These are phyloP conservation scores for Donacobius atricapilla DNA, from an alignment of 2,113 vertebrate species.

Conservation along the genomic window DNA sequence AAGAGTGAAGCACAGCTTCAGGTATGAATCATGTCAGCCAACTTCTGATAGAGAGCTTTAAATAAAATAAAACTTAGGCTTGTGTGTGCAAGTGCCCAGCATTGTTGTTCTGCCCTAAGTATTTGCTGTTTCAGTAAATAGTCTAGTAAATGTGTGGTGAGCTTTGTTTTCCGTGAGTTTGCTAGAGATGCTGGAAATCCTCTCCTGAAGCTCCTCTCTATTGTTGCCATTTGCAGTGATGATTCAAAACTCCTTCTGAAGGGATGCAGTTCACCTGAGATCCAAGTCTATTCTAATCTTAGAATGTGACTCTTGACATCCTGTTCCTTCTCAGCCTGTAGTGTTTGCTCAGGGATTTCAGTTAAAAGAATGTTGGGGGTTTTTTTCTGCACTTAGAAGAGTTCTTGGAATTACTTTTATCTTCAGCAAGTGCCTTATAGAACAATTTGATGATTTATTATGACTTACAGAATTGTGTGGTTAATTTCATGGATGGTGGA, in stretches of 20 bases:
- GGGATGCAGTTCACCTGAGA: background rate
- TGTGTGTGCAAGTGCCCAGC: background rate
- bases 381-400: background rate
- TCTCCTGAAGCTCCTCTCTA: background rate
- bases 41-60: background rate
- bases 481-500: slow-evolving; percentile 49
- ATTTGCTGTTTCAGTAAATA: background rate
- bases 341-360: slow-evolving; percentile 3
- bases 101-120: background rate
- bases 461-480: background rate
- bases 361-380: background rate
- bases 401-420: slow-evolving; percentile 21
- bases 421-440: background rate
- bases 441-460: slow-evolving; percentile 26
- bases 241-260: background rate
- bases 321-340: slow-evolving; percentile 13
- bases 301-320: background rate
- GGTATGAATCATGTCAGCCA: slow-evolving; percentile 67
- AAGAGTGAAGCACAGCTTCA: slow-evolving; percentile 92
- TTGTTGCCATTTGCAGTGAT: background rate
- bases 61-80: background rate
- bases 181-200: background rate
- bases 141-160: background rate
- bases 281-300: background rate
- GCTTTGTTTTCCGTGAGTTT: background rate